phyloP scores from a whole-genome alignment of 2,888 invertebrate genomes.

The Mimumesa dahlbomi region DNA sequence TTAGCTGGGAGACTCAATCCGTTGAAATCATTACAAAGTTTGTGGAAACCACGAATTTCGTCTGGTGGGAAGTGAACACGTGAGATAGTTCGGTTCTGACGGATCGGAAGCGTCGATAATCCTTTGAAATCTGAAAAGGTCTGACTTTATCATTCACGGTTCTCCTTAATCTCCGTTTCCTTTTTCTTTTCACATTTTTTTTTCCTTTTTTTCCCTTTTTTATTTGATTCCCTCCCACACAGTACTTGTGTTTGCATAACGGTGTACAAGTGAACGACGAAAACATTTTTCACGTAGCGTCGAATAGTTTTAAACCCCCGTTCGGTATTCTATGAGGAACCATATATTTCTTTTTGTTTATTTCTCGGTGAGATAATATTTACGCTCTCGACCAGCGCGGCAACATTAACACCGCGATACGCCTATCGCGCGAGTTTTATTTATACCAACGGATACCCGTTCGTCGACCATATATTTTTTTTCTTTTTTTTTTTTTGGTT shows the following conservation, averaged over 20 bases:
- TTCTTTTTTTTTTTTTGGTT: too few species aligned
- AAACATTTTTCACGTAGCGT: too few species aligned
- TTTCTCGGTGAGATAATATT: too few species aligned
- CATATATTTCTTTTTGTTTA: too few species aligned
- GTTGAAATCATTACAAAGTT: conserved; percentile 52
- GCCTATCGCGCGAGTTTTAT: neutral
- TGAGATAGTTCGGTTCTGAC: conserved; percentile 32
- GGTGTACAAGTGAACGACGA: too few species aligned
- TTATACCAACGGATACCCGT: neutral
- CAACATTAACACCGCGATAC: neutral
- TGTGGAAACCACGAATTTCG: conserved; percentile 33
- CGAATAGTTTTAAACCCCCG: too few species aligned
- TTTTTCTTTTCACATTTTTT: neutral
- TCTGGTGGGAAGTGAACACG: conserved; percentile 32
- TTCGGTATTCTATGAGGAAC: too few species aligned
- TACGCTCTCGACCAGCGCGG: neutral
- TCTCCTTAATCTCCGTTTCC: neutral
- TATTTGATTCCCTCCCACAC: too few species aligned
- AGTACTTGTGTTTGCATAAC: too few species aligned
- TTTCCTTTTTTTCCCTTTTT: neutral
- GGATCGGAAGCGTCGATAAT: conserved; percentile 13
- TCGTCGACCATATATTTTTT: neutral
- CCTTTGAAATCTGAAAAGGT: neutral
- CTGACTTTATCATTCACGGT: neutral
- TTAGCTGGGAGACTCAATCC: conserved; percentile 47